Evolutionary conservation across 2,888 invertebrate genomes (phyloP).

Genomic region (Drosophila merina): DNA sequence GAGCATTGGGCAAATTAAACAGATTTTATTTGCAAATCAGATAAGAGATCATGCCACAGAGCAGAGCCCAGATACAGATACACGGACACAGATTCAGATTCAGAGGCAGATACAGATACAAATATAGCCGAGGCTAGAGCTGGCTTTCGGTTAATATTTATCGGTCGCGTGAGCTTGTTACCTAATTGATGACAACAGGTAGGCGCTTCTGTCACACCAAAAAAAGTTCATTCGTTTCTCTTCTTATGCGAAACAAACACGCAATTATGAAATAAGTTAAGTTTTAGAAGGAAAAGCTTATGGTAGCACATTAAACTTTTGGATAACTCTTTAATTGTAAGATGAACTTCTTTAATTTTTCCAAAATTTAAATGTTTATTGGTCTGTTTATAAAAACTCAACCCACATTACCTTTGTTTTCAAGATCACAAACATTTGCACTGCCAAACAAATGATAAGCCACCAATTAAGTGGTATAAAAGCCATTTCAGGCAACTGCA

Average conservation of each 20-base stretch:
- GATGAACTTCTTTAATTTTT: background rate
- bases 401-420: constrained; percentile 24
- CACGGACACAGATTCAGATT: constrained; percentile 15
- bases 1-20: constrained; percentile 55
- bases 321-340: background rate
- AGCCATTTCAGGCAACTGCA: background rate
- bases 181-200: constrained; percentile 83
- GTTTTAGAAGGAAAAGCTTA: background rate
- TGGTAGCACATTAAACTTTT: constrained; percentile 17
- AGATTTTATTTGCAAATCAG: constrained; percentile 77
- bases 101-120: constrained; percentile 23
- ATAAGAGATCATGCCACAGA: constrained; percentile 67
- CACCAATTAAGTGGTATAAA: constrained; percentile 18
- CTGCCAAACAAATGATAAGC: constrained; percentile 26
- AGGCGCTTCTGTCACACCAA: constrained; percentile 80
- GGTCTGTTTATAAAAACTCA: constrained; percentile 1
- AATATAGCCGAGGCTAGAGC: constrained; percentile 17
- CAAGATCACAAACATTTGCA: constrained; percentile 35
- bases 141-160: constrained; percentile 65
- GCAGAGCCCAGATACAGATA: constrained; percentile 53
- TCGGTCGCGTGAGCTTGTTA: constrained; percentile 82
- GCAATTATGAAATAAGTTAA: constrained; percentile 37
- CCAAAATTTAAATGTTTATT: background rate
- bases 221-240: constrained; percentile 20
- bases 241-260: constrained; percentile 65